phyloP scores from a whole-genome alignment of 2,797 vertebrate genomes.

The Mus minutoides region DNA sequence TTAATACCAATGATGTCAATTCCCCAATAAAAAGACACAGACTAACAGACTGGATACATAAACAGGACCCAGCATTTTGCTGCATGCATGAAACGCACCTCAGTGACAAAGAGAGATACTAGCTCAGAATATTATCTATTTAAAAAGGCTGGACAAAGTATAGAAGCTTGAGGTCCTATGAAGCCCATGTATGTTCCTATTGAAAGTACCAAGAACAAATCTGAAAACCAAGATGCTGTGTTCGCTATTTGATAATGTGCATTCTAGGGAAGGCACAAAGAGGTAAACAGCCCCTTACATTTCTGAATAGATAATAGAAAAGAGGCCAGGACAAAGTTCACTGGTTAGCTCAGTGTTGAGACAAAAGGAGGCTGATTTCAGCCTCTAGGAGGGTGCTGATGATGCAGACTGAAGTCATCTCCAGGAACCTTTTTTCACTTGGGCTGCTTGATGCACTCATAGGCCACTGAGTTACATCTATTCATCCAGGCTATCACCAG shows the following conservation, averaged over 20 bases:
- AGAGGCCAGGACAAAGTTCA: not conserved
- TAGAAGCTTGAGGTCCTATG: not conserved
- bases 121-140: not conserved
- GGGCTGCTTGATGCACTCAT: not conserved
- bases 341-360: not conserved
- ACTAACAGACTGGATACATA: too few species aligned
- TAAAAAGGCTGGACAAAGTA: not conserved
- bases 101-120: too few species aligned
- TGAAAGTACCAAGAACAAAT: conserved; percentile 18
- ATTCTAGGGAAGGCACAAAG: not conserved
- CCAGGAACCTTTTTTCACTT: conserved; percentile 6
- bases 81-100: too few species aligned
- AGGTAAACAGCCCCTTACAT: not conserved
- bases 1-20: too few species aligned
- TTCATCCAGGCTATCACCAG: not conserved
- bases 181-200: not conserved
- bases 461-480: not conserved
- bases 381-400: not conserved
- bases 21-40: too few species aligned
- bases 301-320: not conserved
- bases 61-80: too few species aligned
- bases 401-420: not conserved
- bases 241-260: not conserved
- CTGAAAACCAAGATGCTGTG: not conserved
- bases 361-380: not conserved